Conservation (phyloP, 2,888 invertebrate genomes). For the Eurytoma californica region DNA sequence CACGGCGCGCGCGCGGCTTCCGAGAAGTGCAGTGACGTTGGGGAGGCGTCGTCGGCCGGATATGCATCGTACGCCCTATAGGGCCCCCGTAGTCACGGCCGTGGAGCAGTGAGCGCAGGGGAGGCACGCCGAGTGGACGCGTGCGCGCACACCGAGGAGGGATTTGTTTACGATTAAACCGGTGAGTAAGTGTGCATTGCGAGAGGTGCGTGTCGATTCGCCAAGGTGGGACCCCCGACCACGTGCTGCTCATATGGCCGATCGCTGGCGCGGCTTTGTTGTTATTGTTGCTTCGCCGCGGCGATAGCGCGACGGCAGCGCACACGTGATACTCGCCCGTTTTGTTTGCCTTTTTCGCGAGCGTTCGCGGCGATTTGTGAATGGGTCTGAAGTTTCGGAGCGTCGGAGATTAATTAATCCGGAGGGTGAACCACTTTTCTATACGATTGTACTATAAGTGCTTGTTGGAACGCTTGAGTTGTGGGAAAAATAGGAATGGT, state of each 20-base stretch:
- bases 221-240: neutral
- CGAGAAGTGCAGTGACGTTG: conserved; percentile 49
- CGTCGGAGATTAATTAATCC: no score
- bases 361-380: neutral
- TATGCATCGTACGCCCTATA: neutral
- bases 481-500: no score
- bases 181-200: neutral
- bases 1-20: conserved; percentile 15
- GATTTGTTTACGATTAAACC: neutral
- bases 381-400: neutral
- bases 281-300: conserved; percentile 14
- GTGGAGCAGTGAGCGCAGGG: neutral
- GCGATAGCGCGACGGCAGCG: neutral
- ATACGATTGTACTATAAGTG: no score
- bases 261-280: conserved; percentile 21
- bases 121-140: neutral
- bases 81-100: neutral
- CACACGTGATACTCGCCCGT: conserved; percentile 12
- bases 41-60: neutral
- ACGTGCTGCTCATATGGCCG: conserved; percentile 24
- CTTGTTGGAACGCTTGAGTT: no score
- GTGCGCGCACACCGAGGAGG: neutral
- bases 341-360: conserved; percentile 7
- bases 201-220: neutral
- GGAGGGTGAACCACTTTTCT: no score